Evolutionary conservation across 2,797 vertebrate genomes (phyloP), one percentile per base, ranked within the genome.

Genomic region (Coccyzus lansbergi): DNA sequence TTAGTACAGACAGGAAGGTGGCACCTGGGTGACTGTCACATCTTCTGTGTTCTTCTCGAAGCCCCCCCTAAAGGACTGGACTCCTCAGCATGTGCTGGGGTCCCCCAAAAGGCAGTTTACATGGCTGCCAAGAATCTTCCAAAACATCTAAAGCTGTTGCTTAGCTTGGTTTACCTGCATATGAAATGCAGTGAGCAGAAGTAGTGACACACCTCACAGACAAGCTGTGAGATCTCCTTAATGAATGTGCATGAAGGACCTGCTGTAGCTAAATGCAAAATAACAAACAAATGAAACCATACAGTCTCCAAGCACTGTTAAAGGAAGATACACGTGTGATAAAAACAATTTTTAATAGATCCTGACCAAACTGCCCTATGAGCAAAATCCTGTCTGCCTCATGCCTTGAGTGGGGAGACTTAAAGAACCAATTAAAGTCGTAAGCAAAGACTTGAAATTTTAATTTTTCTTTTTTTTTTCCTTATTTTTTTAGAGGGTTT

Each of bases 321-420:
- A 82, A 94, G 79, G 70, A 92, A 92, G 87, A 53, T 5, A 48
- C 64, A 29, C 26, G 28, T 67, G 34, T 53, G 88, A 93, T 88
- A 67, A 94, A 93, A 90, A 84, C n/a, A 59, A 14, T 5, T 74
- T 94, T 93, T 94, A 96, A 95, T 76, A 86, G 86, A 93, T 59
- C 78, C 34, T 80, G 83, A 94, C 60, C 26, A 64, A 86, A 77
- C n/a, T 33, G 90, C 56, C 49, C 72, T 80, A 52, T 58, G n/a
- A 90, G 56, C 60, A 87, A 93, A 95, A 94, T 86, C n/a, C 33
- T 33, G 49, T 60, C 68, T 92, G 78, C 86, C 24, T 94, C 64
- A 60, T 56, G 52, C 29, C 56, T 42, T 18, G 52, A 52, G 44
- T 44, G 36, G 90, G 40, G 67, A 90, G 68, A 64, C n/a, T 70